These are phyloP conservation scores for Apolygus lucorum DNA, from an alignment of 1,140 invertebrate species.

Conservation along the genomic window DNA sequence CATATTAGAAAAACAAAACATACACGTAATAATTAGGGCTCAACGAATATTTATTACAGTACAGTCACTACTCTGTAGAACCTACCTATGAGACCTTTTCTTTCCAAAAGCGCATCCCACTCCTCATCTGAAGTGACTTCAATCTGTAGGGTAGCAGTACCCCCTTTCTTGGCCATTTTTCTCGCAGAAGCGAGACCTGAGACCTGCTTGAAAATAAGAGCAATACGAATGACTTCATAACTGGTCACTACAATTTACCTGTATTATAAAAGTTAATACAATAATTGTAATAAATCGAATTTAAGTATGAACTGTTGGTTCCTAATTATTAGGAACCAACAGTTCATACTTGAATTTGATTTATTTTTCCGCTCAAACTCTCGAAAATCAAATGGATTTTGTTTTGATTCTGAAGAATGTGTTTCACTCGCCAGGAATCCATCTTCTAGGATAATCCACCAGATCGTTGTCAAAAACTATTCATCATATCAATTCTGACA, in stretches of 20 bases:
- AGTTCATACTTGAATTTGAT: background rate
- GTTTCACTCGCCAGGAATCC: no score
- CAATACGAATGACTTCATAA: background rate
- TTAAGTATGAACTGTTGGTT: background rate
- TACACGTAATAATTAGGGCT: no score
- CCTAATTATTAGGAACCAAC: background rate
- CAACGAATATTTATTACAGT: background rate
- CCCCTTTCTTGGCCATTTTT: slow-evolving; percentile 61
- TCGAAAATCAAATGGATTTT: background rate
- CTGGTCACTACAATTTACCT: background rate
- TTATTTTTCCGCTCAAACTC: background rate
- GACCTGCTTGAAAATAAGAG: background rate
- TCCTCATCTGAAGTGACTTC: slow-evolving; percentile 80
- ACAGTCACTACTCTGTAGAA: background rate
- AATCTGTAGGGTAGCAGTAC: slow-evolving; percentile 62
- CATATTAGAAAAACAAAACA: no score
- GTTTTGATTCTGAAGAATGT: no score
- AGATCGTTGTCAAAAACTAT: no score
- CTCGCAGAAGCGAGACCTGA: slow-evolving; percentile 23
- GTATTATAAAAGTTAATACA: background rate
- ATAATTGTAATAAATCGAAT: background rate
- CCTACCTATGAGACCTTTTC: slow-evolving; percentile 70
- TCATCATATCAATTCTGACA: no score
- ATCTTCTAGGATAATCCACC: no score
- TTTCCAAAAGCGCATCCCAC: slow-evolving; percentile 68